Percentiles rank a stretch among this genome's conserved stretches.
Conservation (phyloP, 35 echinoderm and acorn worm genomes). For the Holothuria glaberrima region DNA sequence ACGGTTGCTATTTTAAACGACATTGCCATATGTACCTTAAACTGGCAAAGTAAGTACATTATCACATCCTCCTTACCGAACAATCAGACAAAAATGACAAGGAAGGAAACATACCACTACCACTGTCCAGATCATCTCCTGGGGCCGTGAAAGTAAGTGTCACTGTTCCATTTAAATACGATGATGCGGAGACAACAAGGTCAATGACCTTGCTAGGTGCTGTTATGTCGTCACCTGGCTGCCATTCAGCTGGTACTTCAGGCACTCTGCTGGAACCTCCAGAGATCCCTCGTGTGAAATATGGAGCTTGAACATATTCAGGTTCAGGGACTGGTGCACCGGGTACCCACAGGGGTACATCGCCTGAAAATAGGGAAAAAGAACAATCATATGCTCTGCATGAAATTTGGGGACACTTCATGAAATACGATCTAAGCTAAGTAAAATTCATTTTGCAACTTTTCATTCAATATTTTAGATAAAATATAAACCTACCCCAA, state of each 20-base stretch:
- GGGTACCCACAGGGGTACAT: neutral
- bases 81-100: too few species aligned
- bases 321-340: conserved; percentile 7
- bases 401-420: too few species aligned
- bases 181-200: conserved; percentile 3
- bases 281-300: conserved; percentile 24
- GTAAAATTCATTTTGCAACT: too few species aligned
- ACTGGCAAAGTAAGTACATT: too few species aligned
- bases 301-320: neutral
- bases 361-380: neutral
- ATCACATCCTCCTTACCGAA: too few species aligned
- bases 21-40: too few species aligned
- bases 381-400: too few species aligned
- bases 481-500: too few species aligned
- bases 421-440: too few species aligned
- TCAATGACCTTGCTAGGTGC: neutral
- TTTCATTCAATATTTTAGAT: too few species aligned
- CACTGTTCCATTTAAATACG: conserved; percentile 19
- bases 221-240: conserved; percentile 11
- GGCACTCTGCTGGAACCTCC: conserved; percentile 34
- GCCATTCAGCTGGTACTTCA: neutral
- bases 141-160: conserved; percentile 6
- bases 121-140: conserved; percentile 34
- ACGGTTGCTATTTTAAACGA: too few species aligned
- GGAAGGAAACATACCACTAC: neutral